These are phyloP conservation scores for Hydrocynus forskahlii DNA, from an alignment of 2,797 vertebrate genomes.

Conservation along the genomic window DNA sequence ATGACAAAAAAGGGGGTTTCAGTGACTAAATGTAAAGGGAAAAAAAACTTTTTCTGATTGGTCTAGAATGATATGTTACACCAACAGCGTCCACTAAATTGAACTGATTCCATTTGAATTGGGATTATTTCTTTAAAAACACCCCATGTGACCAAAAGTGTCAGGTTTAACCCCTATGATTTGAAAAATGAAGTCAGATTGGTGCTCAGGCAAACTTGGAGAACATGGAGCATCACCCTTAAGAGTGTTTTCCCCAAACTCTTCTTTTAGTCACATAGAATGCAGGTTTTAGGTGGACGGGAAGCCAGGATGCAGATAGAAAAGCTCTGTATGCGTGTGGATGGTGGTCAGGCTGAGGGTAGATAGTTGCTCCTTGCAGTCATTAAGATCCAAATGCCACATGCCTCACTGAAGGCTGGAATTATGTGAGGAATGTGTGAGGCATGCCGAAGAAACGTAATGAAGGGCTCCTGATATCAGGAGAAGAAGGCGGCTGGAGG, in stretches of 20 bases:
- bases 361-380: background rate
- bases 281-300: background rate
- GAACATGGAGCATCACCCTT: background rate
- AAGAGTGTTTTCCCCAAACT: background rate
- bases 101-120: too few relatives aligned
- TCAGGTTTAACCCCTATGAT: too few relatives aligned
- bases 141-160: too few relatives aligned
- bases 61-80: too few relatives aligned
- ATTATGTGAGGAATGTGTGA: constrained; percentile 63
- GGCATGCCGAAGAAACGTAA: constrained; percentile 66
- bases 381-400: constrained; percentile 54
- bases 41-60: too few relatives aligned
- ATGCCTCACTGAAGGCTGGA: constrained; percentile 61
- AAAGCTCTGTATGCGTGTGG: background rate
- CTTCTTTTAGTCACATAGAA: background rate
- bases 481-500: constrained; percentile 48
- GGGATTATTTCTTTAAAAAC: too few relatives aligned
- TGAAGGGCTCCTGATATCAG: constrained; percentile 61
- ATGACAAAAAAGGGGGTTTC: too few relatives aligned
- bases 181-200: too few relatives aligned
- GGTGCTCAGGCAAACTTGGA: background rate
- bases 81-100: too few relatives aligned
- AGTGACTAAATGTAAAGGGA: too few relatives aligned
- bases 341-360: background rate
- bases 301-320: background rate